Evolutionary conservation across 1,140 invertebrate species (phyloP).

Genomic region (Nephila pilipes): DNA sequence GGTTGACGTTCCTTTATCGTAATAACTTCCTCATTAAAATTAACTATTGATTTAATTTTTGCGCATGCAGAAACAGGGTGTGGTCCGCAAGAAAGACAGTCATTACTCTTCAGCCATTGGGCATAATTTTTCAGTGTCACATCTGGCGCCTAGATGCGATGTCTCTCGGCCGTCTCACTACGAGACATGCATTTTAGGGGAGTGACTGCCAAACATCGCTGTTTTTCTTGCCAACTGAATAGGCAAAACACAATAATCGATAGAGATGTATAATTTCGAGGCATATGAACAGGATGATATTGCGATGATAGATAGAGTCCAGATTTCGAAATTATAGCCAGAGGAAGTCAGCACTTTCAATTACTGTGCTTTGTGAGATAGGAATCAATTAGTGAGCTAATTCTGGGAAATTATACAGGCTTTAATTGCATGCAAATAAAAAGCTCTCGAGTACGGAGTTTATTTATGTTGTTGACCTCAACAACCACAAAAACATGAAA

Average conservation of each 20-base stretch:
- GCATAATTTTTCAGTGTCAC: constrained; percentile 38
- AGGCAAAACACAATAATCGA: background rate
- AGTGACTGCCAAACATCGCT: background rate
- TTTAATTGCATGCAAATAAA: too few relatives aligned
- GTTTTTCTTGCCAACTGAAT: background rate
- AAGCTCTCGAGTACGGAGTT: too few relatives aligned
- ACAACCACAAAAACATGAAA: too few relatives aligned
- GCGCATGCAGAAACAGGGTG: constrained; percentile 46
- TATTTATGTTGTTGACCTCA: too few relatives aligned
- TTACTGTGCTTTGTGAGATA: too few relatives aligned
- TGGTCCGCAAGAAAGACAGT: constrained; percentile 17
- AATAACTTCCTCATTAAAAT: constrained; percentile 59
- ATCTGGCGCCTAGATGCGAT: background rate
- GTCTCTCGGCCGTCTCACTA: background rate
- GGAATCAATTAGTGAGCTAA: too few relatives aligned
- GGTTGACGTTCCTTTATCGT: constrained; percentile 51
- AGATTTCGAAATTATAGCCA: too few relatives aligned
- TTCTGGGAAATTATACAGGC: too few relatives aligned
- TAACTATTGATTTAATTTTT: constrained; percentile 62
- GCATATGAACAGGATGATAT: background rate
- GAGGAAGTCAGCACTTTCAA: too few relatives aligned
- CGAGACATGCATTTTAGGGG: background rate
- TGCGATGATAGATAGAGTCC: background rate
- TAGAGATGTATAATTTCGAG: background rate
- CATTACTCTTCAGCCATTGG: constrained; percentile 29